Percentiles rank a stretch among this genome's conserved stretches.
Conservation (phyloP, 2,797 vertebrate species). For the Ispidina picta region DNA sequence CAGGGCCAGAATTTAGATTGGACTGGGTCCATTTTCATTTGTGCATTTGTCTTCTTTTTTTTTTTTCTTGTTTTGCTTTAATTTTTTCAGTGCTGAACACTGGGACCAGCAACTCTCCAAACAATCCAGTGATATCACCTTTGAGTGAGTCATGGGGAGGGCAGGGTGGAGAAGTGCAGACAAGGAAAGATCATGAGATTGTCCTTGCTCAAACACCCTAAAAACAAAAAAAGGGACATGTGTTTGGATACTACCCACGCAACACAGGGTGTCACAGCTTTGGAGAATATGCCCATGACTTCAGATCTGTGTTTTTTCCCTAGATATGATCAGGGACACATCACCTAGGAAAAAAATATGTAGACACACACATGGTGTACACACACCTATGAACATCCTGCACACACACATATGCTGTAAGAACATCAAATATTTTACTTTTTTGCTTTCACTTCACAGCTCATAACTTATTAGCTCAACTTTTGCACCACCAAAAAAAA, state of each 20-base stretch:
- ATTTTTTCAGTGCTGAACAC: not conserved
- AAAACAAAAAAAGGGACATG: not conserved
- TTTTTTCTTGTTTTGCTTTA: conserved; percentile 2
- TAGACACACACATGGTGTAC: not conserved
- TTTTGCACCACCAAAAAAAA: not conserved
- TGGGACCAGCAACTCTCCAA: not conserved
- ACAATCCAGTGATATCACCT: conserved; percentile 58
- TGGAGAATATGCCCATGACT: not conserved
- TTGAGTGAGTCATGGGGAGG: conserved; percentile 49
- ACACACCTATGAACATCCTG: not conserved
- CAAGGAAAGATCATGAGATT: not conserved
- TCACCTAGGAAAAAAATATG: not conserved
- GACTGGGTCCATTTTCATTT: conserved; percentile 27
- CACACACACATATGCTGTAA: not conserved
- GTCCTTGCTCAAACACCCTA: not conserved
- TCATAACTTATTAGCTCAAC: not conserved
- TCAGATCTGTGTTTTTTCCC: not conserved
- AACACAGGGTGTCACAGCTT: not conserved
- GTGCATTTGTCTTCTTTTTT: conserved; percentile 5
- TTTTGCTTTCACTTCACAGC: not conserved
- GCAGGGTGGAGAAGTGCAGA: conserved; percentile 37
- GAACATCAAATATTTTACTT: not conserved
- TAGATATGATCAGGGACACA: not conserved
- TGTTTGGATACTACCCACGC: not conserved
- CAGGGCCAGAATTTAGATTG: conserved; percentile 42